Conservation (phyloP, 2,113 vertebrate species). For the Istiophorus platypterus region DNA sequence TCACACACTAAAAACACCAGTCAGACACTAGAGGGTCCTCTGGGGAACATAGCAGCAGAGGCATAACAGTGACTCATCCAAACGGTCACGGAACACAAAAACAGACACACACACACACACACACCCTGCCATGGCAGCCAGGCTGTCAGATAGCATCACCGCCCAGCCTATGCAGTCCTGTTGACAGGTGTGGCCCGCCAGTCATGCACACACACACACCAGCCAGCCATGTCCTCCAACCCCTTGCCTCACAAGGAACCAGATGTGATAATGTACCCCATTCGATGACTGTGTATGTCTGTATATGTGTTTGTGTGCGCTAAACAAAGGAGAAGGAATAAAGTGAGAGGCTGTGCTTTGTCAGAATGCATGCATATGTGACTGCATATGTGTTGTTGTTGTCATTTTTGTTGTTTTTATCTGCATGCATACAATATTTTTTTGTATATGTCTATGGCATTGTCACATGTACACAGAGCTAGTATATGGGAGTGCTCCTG, state of each 20-base stretch:
- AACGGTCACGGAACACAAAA: conserved; percentile 70
- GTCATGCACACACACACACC: conserved; percentile 76
- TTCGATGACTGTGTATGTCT: conserved; percentile 17
- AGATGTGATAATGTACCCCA: conserved; percentile 65
- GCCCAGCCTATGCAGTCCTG: conserved; percentile 69
- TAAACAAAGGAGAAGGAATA: conserved; percentile 33
- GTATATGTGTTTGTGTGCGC: conserved; percentile 7
- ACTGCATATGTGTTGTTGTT: neutral
- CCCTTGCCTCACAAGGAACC: conserved; percentile 65
- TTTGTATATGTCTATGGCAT: conserved; percentile 2
- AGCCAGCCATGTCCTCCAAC: conserved; percentile 68
- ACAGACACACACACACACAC: conserved; percentile 53
- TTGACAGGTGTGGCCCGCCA: conserved; percentile 83
- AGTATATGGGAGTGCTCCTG: conserved; percentile 10
- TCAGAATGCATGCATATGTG: conserved; percentile 8
- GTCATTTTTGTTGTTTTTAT: neutral
- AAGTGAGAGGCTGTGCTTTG: conserved; percentile 37
- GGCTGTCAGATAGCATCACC: conserved; percentile 81
- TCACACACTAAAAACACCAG: conserved; percentile 70
- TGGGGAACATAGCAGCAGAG: conserved; percentile 71
- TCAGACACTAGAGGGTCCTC: conserved; percentile 75
- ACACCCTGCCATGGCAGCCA: conserved; percentile 51
- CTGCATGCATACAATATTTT: conserved; percentile 8
- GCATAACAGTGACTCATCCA: conserved; percentile 82
- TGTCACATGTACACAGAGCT: conserved; percentile 20